phyloP scores from a whole-genome alignment of 2,797 vertebrate species.

The Ispidina picta region DNA sequence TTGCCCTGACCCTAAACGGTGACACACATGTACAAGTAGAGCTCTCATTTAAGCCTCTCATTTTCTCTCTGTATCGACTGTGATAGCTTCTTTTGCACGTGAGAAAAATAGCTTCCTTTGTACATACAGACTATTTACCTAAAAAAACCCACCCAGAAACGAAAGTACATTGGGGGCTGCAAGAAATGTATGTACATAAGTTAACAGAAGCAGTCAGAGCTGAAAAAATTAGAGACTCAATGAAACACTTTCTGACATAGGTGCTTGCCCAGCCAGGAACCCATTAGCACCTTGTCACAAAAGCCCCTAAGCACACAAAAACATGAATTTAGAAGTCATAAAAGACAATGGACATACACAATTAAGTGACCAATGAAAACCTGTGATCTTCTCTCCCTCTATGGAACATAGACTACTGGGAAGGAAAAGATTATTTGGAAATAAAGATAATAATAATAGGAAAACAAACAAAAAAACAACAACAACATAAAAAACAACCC shows the following conservation, averaged over 20 bases:
- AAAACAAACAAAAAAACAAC: no score
- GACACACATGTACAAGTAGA: background rate
- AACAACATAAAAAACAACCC: background rate
- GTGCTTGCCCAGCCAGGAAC: constrained; percentile 56
- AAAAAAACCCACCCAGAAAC: background rate
- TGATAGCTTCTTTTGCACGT: background rate
- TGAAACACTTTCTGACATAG: constrained; percentile 67
- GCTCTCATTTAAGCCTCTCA: background rate
- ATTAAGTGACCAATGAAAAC: constrained; percentile 31
- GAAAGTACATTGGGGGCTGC: background rate
- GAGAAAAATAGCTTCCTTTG: background rate
- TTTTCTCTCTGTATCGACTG: background rate
- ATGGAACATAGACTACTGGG: background rate
- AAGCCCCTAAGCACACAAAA: constrained; percentile 34
- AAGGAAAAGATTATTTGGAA: background rate
- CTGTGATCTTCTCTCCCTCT: background rate
- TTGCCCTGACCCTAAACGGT: no score
- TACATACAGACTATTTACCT: background rate
- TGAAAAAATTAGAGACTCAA: constrained; percentile 53
- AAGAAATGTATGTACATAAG: constrained; percentile 8
- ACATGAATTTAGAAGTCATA: constrained; percentile 50
- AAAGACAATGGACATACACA: constrained; percentile 22
- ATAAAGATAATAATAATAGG: no score
- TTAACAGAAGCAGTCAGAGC: constrained; percentile 28
- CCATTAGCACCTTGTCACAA: constrained; percentile 71